These are phyloP conservation scores for Sebastes miniatus DNA, from an alignment of 2,797 vertebrate genomes.

Conservation along the genomic window DNA sequence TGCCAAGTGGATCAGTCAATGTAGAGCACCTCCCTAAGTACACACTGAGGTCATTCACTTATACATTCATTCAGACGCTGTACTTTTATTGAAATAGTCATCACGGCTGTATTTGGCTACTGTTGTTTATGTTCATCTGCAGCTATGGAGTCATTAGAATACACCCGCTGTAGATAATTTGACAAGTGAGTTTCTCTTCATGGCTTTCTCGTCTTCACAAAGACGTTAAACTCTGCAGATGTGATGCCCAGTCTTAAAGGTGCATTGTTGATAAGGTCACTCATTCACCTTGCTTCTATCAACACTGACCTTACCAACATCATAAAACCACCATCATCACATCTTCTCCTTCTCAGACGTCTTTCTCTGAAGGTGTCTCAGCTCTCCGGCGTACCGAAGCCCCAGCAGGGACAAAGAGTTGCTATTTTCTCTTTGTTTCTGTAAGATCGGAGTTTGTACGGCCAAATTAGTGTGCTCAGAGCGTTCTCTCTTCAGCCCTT, in stretches of 20 bases:
- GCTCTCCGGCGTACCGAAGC: neutral
- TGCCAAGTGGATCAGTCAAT: no score
- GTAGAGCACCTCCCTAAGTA: no score
- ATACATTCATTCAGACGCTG: no score
- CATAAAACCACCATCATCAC: neutral
- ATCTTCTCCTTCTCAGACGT: neutral
- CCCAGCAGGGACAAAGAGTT: neutral
- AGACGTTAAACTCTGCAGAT: neutral
- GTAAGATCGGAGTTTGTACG: neutral
- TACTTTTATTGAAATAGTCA: no score
- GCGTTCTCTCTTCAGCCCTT: slow-evolving; percentile 23
- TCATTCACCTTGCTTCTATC: neutral
- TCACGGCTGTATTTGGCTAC: no score
- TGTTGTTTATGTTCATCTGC: neutral
- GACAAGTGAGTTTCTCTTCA: no score
- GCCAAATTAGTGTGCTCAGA: slow-evolving; percentile 27
- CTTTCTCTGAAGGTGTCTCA: neutral
- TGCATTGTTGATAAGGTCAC: neutral
- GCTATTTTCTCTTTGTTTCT: slow-evolving; percentile 31
- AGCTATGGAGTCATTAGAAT: neutral
- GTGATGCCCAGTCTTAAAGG: neutral
- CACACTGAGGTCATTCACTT: no score
- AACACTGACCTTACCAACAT: neutral
- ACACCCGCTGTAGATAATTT: neutral
- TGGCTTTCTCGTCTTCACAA: neutral